Base-by-base conservation (phyloP, 1,140 invertebrate genomes). In the Cotesia typhae region DNA sequence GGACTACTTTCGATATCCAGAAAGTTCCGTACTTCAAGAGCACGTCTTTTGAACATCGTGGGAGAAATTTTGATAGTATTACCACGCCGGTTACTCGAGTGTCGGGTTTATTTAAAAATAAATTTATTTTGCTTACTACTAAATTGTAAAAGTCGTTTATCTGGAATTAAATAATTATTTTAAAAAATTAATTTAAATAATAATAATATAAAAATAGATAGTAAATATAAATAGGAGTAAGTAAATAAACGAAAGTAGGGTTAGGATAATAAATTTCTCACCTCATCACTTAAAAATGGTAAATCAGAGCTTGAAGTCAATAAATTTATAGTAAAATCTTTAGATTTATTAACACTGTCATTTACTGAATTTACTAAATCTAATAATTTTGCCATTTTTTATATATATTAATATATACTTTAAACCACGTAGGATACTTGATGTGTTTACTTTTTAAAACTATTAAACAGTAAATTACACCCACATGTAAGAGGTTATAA, bases 1-100 rank as follows among this genome's bases (percentile, higher is more conserved):
- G 78, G 38, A 69, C 78, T 4, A 76, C 72, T 73, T 84, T 83
- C n/a, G 77, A 70, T 2, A 86, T 74, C 84, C 84, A 85, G 2
- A 84, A 63, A 9, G 74, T 66, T 14, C 74, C 76, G 61, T 84
- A 79, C 63, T 85, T 80, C 4, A 55, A 37, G 28, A 85, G 53
- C n/a, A 53, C 20, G 17, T 82, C 79, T 53, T 75, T 77, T 0
- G 82, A 76, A 51, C 79, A 78, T 47, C 28, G 71, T 36, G 75
- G 38, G 41, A 83, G 68, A 53, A 77, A 67, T 6, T 68, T 65
- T 4, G 70, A 63, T 5, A 84, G 61, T 6, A 82, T 57, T n/a
- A 72, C 63, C 6, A 84, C 70, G 52, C 78, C 80, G 12, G 71
- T 59, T 3, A 37, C 14, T 20, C 80, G 67, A 0, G 77, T 77